Base-by-base conservation (phyloP, 2,797 vertebrate species). In the Rhynchonycteris naso region DNA sequence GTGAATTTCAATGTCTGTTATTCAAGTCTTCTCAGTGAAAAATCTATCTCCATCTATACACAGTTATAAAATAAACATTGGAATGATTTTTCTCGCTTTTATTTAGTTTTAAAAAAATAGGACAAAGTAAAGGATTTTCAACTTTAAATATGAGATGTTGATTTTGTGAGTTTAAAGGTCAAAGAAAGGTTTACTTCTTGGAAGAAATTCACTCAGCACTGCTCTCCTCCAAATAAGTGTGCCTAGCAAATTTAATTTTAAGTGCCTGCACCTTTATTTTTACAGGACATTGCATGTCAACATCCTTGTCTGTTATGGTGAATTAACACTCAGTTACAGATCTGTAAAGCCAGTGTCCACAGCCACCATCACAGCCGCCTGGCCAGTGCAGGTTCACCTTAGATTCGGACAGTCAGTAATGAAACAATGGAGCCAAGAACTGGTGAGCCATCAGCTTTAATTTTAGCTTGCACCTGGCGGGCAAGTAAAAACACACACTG, bases 261-360 rank as follows among this genome's bases (percentile, higher is more conserved):
- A 85, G 86, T 85, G 54, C 30, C 10, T 81, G 15, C 30, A 83
- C 35, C 28, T 91, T 80, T 80, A 82, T 91, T 95, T 72, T 33
- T 38, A 69, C 4, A 54, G 35, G 43, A 43, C 18, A 83, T 87
- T 88, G 26, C 47, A 71, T 47, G 47, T 47, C 18, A 38, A 58
- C 2, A 65, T 71, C 38, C 2, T 86, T 87, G 59, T 59, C 47
- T 74, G 7, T 38, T 54, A 50, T 69, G 74, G 58, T 43, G 22
- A 90, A 38, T 59, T 78, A 71, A 76, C 28, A 35, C 38, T 69
- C 21, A 21, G 69, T 26, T 90, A 14, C 22, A 85, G 6, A n/a
- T n/a, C n/a, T n/a, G n/a, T n/a, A n/a, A n/a, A n/a, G n/a, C n/a
- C n/a, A n/a, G n/a, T n/a, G n/a, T n/a, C n/a, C n/a, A n/a, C n/a